These are phyloP conservation scores for Rotaria sp. DNA, from an alignment of 2,888 invertebrate genomes.

Conservation along the genomic window DNA sequence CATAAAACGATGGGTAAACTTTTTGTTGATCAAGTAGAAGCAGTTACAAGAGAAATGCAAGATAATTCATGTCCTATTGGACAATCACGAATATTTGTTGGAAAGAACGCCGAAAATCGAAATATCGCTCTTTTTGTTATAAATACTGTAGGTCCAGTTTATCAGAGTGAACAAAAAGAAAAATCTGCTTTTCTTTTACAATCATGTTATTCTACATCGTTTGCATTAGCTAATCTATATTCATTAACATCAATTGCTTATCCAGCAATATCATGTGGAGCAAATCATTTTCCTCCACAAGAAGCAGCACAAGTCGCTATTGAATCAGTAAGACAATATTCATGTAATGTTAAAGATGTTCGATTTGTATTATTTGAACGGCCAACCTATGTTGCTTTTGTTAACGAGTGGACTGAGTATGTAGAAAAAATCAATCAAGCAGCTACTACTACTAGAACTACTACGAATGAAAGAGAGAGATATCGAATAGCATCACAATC, in stretches of 20 bases:
- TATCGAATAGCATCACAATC: no score
- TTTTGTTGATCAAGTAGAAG: not conserved
- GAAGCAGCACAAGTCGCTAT: not conserved
- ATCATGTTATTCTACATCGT: constrained; percentile 23
- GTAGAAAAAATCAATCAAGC: not conserved
- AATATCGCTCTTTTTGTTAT: not conserved
- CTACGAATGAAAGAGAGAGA: not conserved
- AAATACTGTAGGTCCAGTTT: not conserved
- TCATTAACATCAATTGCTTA: not conserved
- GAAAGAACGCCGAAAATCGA: no score
- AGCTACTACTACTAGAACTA: no score
- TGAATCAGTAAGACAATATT: not conserved
- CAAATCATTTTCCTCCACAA: not conserved
- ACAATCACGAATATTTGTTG: constrained; percentile 11
- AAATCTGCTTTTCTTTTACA: not conserved
- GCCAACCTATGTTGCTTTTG: not conserved
- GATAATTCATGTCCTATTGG: not conserved
- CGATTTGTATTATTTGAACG: not conserved
- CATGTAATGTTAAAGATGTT: not conserved
- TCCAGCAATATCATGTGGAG: constrained; percentile 12
- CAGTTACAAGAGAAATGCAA: not conserved
- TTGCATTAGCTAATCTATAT: not conserved
- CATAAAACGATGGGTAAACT: not conserved
- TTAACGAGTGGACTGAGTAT: not conserved
- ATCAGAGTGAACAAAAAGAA: not conserved